Conservation (phyloP, 2,797 vertebrate species). For the Dipus sagitta region DNA sequence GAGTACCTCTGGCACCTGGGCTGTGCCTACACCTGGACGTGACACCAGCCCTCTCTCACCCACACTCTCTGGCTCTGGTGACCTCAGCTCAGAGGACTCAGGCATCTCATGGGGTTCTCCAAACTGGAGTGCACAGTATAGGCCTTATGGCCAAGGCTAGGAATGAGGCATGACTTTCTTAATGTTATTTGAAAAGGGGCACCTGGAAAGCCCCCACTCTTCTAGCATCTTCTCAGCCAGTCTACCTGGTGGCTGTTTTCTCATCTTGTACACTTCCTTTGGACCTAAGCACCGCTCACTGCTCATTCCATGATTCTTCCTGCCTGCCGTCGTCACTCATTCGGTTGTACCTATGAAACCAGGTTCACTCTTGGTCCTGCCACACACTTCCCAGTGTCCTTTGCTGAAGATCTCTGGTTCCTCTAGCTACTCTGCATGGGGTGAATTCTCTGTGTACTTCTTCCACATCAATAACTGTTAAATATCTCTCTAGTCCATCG, state of each 20-base stretch:
- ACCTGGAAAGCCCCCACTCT: not conserved
- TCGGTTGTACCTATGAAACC: not conserved
- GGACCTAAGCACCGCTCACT: not conserved
- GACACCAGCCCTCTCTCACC: not conserved
- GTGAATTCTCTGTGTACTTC: not conserved
- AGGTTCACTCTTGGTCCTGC: not conserved
- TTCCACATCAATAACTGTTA: not conserved
- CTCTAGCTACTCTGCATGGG: not conserved
- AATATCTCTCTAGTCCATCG: not conserved
- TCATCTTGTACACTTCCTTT: not conserved
- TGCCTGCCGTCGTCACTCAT: not conserved
- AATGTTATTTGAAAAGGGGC: not conserved
- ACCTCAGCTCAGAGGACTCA: not conserved
- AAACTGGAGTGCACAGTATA: not conserved
- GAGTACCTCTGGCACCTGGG: not conserved
- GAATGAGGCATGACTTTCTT: not conserved
- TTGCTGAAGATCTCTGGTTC: not conserved
- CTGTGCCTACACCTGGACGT: rapidly evolving
- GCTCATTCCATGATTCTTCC: not conserved
- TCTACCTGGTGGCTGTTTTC: not conserved
- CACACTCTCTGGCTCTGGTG: not conserved
- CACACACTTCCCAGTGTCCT: not conserved
- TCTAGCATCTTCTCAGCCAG: rapidly evolving
- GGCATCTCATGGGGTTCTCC: not conserved
- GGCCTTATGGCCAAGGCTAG: not conserved